A percentile compares a stretch with the other conserved stretches of the same genome.
These are phyloP conservation scores for Harpagoxenus sublaevis DNA, from an alignment of 2,888 invertebrate species.

Conservation along the genomic window DNA sequence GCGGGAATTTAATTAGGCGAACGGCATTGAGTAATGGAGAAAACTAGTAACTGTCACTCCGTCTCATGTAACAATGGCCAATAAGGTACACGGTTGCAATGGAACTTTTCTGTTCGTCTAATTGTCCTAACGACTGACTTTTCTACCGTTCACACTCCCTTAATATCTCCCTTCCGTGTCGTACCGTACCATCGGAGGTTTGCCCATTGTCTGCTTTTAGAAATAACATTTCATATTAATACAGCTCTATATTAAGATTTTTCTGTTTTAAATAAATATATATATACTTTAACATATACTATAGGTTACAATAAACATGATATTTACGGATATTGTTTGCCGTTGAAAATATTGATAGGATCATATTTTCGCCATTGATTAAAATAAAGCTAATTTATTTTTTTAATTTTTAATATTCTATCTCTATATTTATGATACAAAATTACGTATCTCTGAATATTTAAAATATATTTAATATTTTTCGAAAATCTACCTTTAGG, in stretches of 20 bases:
- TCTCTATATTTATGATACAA: neutral
- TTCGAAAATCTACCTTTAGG: neutral
- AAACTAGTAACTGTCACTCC: conserved; percentile 75
- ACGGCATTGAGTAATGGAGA: conserved; percentile 73
- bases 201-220: neutral
- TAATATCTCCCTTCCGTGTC: conserved; percentile 25
- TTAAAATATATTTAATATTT: conserved; percentile 2
- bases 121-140: conserved; percentile 74
- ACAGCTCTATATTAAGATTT: neutral
- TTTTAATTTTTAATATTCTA: neutral
- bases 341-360: neutral
- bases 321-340: neutral
- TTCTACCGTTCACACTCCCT: conserved; percentile 59
- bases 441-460: neutral
- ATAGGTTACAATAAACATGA: neutral
- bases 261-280: neutral
- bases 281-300: neutral
- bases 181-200: neutral
- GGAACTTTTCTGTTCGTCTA: conserved; percentile 77
- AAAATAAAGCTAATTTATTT: neutral
- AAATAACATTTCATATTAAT: conserved; percentile 1
- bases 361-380: neutral
- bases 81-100: conserved; percentile 64
- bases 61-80: conserved; percentile 64
- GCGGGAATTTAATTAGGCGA: conserved; percentile 28